Base-by-base conservation (phyloP, 1,140 invertebrate genomes). In the Triops cancriformis region DNA sequence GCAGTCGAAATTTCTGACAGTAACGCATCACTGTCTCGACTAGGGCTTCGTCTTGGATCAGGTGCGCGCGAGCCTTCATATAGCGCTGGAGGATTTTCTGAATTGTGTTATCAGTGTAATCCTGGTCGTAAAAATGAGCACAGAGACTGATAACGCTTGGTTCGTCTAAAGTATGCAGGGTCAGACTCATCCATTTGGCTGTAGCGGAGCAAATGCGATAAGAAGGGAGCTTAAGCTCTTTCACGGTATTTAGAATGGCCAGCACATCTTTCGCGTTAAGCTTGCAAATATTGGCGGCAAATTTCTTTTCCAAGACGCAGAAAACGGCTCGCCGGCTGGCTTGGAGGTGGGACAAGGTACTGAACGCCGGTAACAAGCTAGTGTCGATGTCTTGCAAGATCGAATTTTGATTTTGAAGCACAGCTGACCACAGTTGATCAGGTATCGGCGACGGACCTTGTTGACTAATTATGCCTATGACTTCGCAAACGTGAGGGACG, bases 11-110 rank as follows among this genome's bases (percentile, higher is more conserved):
- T 78, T 87, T 85, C 75, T 85, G 84, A 80, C 88, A 91, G 80
- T 91, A 91, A 80, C 90, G 88, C 82, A 90, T 86, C 37, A 92
- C 86, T 11, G 86, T 82, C 1, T 87, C 84, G 37, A 92, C 83
- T n/a, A 92, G 82, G 73, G 86, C 82, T 76, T 88, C 83, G 79
- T 89, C 87, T 78, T 87, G 84, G 26, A 88, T 82, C 73, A 80
- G 80, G 9, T 79, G 76, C 41, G 84, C 84, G 85, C 88, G 88
- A 0, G 86, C 82, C 82, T 87, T 89, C 72, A 90, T 83, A 80
- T 90, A 90, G 80, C 89, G 87, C 81, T 88, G 87, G 11, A 93
- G 80, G n/a, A 88, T 86, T 82, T 84, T 86, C 80, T 88, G 86
- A 79, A 88, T 86, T 80, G 87, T 84, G 28, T 81, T 74, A 85